phyloP scores from a whole-genome alignment of 2,888 invertebrate genomes.

The Acronicta alni region DNA sequence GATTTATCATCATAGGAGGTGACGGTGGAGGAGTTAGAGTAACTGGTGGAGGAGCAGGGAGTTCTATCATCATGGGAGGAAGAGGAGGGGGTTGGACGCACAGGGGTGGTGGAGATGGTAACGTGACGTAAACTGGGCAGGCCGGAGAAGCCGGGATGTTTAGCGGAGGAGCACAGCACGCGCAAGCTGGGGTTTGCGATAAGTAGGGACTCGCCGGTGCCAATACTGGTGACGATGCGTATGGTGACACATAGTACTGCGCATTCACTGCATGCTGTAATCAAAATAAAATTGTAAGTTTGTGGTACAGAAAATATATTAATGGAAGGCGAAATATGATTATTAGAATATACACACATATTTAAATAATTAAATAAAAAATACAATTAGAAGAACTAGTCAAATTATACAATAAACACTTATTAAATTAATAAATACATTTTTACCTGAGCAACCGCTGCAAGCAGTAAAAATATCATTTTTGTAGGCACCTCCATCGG shows the following conservation, averaged over 20 bases:
- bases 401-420: neutral
- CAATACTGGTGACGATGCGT: constrained; percentile 18
- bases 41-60: constrained; percentile 74
- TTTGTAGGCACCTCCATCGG: constrained; percentile 68
- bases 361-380: too few species aligned
- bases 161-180: constrained; percentile 60
- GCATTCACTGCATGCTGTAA: constrained; percentile 71
- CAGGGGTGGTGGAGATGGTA: constrained; percentile 74
- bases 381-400: constrained; percentile 3
- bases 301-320: neutral
- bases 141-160: constrained; percentile 64
- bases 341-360: too few species aligned
- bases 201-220: constrained; percentile 43
- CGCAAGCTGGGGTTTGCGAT: constrained; percentile 52
- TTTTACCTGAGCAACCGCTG: constrained; percentile 73
- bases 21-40: constrained; percentile 69
- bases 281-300: constrained; percentile 17
- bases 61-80: constrained; percentile 71
- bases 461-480: constrained; percentile 67
- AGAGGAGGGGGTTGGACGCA: constrained; percentile 69
- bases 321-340: too few species aligned
- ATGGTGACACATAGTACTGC: constrained; percentile 73
- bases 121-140: constrained; percentile 73
- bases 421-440: constrained; percentile 24
- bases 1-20: constrained; percentile 69